phyloP scores from a whole-genome alignment of 2,888 invertebrate species.

The Xylocampa areola region DNA sequence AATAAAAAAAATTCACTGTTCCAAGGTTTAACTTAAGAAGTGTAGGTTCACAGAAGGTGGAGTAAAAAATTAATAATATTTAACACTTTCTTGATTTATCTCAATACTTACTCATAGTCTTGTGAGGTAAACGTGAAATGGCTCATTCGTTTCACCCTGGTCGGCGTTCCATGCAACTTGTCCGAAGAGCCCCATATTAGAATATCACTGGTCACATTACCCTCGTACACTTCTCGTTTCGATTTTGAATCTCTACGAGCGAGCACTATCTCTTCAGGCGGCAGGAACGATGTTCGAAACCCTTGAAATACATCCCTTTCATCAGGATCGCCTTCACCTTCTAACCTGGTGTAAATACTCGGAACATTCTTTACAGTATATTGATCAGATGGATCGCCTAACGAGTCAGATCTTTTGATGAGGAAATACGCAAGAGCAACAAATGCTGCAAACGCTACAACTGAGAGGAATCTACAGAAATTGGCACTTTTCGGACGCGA shows the following conservation, averaged over 20 bases:
- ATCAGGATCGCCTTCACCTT: constrained; percentile 85
- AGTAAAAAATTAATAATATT: background rate
- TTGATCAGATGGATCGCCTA: constrained; percentile 80
- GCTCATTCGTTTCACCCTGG: constrained; percentile 79
- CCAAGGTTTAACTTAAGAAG: no score
- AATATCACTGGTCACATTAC: constrained; percentile 74
- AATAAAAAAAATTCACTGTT: background rate
- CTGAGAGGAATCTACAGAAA: constrained; percentile 70
- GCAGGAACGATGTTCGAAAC: constrained; percentile 91
- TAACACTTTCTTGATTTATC: background rate
- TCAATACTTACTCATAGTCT: constrained; percentile 75
- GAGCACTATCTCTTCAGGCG: constrained; percentile 86
- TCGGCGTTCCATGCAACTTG: constrained; percentile 60
- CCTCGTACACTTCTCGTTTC: constrained; percentile 67
- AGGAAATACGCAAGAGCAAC: constrained; percentile 70
- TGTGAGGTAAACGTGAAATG: constrained; percentile 71
- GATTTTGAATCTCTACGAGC: constrained; percentile 67
- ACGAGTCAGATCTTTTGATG: constrained; percentile 68
- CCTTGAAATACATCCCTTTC: constrained; percentile 91
- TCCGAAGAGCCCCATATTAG: constrained; percentile 71
- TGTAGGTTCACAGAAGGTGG: no score
- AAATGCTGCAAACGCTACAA: constrained; percentile 65
- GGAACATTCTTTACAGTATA: constrained; percentile 79
- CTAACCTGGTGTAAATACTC: constrained; percentile 76
- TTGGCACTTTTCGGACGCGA: constrained; percentile 71